phyloP scores from a whole-genome alignment of 1,140 invertebrate genomes.

The Theocolax elegans region DNA sequence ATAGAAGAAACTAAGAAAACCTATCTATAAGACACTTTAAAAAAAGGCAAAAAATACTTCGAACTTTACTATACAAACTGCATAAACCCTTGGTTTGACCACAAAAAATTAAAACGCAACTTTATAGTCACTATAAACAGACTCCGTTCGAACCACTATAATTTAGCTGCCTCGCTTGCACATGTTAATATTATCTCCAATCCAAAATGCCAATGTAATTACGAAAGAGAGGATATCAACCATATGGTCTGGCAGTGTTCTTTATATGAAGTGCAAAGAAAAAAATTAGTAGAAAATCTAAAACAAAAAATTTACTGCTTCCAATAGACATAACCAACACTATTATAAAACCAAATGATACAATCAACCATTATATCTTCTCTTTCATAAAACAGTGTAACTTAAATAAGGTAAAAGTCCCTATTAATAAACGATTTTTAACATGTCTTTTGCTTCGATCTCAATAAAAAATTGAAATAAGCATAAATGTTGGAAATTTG shows the following conservation, averaged over 20 bases:
- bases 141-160: conserved; percentile 30
- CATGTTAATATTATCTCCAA: background rate
- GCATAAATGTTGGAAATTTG: too few relatives aligned
- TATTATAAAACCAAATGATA: too few relatives aligned
- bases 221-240: conserved; percentile 18
- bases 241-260: conserved; percentile 34
- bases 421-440: too few relatives aligned
- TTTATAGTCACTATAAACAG: conserved; percentile 25
- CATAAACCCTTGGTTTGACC: background rate
- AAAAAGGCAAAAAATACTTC: conserved; percentile 14
- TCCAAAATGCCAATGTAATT: background rate
- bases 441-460: too few relatives aligned
- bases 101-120: background rate
- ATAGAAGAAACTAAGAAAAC: background rate
- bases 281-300: background rate
- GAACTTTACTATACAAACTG: background rate
- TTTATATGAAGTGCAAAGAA: background rate
- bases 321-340: too few relatives aligned
- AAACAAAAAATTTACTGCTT: too few relatives aligned
- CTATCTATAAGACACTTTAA: background rate
- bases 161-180: conserved; percentile 10
- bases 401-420: too few relatives aligned
- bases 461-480: too few relatives aligned
- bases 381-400: too few relatives aligned
- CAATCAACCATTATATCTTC: too few relatives aligned